Evolutionary conservation across 2,797 vertebrate species (phyloP), one percentile per base, ranked within the genome.

Genomic region (Sciaenops ocellatus): DNA sequence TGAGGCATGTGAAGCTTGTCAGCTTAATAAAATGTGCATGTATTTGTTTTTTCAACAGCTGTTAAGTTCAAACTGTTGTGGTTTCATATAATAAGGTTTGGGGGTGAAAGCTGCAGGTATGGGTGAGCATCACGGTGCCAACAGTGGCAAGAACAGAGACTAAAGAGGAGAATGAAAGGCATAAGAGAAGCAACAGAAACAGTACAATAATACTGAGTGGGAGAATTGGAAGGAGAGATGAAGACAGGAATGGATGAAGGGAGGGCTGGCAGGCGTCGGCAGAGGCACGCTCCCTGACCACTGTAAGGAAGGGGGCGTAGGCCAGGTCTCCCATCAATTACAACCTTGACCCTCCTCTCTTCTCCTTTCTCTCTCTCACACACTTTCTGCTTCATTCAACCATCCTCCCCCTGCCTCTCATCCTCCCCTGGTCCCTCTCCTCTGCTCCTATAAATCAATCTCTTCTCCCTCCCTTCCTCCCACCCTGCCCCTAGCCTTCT

Each of bases 311-410:
- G 89, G 87, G 93, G 93, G 92, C 87, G 87, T 90, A 85, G 92
- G 92, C 92, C 93, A 93, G 90, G 88, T 90, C 92, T 92, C 92
- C 92, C 92, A 95, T 94, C 93, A 94, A 94, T 94, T 94, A 94
- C 93, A 94, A 96, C 94, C 95, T 95, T 95, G 93, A 95, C 93
- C 93, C 93, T 90, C 89, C 90, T 89, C 90, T 86, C 82, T 78
- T 87, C 85, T 89, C 82, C 78, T 90, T 78, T 86, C 87, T 87
- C 85, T 80, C 76, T 85, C 87, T 79, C 80, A 78, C 87, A 90
- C 85, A 84, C 90, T 92, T 93, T 92, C 90, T 91, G 89, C 90
- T 90, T 91, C 91, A 91, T 91, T 91, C 89, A 91, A 82, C 89
- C 88, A 89, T 78, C 88, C 88, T 85, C 87, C 85, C 88, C 75